Evolutionary conservation across 2,797 vertebrate species (phyloP).

Genomic region (Myotis planiceps): DNA sequence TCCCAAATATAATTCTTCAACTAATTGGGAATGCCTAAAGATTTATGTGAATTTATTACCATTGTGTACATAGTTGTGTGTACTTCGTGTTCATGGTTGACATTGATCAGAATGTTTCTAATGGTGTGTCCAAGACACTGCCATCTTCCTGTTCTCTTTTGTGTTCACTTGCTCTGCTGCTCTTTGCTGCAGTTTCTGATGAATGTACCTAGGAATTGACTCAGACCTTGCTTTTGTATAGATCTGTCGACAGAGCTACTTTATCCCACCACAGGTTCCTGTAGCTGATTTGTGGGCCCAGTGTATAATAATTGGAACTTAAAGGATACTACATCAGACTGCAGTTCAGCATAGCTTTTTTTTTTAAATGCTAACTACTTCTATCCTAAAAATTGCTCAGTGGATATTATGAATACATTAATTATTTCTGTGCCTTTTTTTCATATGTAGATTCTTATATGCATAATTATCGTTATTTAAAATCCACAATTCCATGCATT

Average conservation of each 20-base stretch:
- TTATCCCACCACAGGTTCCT: not conserved
- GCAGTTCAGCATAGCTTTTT: not conserved
- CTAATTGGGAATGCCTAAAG: not conserved
- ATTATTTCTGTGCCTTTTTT: constrained; percentile 44
- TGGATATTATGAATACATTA: not conserved
- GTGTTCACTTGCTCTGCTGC: not conserved
- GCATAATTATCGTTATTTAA: constrained; percentile 28
- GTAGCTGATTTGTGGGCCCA: not conserved
- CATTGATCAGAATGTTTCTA: not conserved
- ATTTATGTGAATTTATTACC: not conserved
- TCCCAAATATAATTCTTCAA: not conserved
- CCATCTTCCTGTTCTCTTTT: not conserved
- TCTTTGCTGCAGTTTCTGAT: constrained; percentile 13
- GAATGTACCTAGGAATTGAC: not conserved
- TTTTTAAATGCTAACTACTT: not conserved
- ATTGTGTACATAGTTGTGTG: not conserved
- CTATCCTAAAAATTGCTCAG: not conserved
- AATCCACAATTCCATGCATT: not conserved
- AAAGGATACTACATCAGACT: not conserved
- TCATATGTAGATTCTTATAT: not conserved
- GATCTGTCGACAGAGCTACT: not conserved
- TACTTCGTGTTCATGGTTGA: not conserved
- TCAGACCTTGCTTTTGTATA: constrained; percentile 6
- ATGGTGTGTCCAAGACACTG: not conserved
- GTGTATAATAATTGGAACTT: not conserved